Evolutionary conservation across 2,797 vertebrate genomes (phyloP), one percentile per base, ranked within the genome.

Genomic region (Choloepus didactylus): DNA sequence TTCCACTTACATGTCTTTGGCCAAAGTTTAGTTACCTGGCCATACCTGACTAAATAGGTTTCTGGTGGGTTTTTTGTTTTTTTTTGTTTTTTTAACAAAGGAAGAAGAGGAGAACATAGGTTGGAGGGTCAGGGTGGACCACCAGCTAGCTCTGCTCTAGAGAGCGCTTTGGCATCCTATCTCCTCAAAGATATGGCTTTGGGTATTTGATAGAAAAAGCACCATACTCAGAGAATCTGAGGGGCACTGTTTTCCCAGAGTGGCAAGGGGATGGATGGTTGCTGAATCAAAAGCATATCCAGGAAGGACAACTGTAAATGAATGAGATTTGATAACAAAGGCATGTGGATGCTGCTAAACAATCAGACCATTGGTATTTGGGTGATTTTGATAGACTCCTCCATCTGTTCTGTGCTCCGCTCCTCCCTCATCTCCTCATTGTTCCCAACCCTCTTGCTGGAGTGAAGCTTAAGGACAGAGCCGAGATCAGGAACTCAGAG

Each of bases 171-270:
- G n/a, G 3, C 31, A 6, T 29, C 16, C 27, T 62, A 46, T 82
- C 44, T 79, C 41, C 70, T 41, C 69, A 19, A 21, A 67, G 70
- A 81, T 16, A 9, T 9, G 16, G 29, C 73, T 16, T 41, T 54
- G 27, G 9, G 41, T 64, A 31, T 59, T 38, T 96, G 83, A 66
- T 66, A 80, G 64, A 72, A 75, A 96, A 94, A 51, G 31, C 73
- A 85, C 16, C 51, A 23, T 64, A 11, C 46, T 88, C 38, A 51
- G 64, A 69, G 75, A 91, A 18, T 54, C 35, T 66, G 27, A 54
- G 31, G 51, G 21, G 23, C 12, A 29, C 18, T 69, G 27, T 51
- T 62, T 88, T 79, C n/a, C 56, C 67, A 44, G 35, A 60, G 16
- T 56, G 18, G 21, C 10, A 21, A 49, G 23, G 19, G 7, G 12